These are phyloP conservation scores for Mergus octosetaceus DNA, from an alignment of 2,797 vertebrate species.

Conservation along the genomic window DNA sequence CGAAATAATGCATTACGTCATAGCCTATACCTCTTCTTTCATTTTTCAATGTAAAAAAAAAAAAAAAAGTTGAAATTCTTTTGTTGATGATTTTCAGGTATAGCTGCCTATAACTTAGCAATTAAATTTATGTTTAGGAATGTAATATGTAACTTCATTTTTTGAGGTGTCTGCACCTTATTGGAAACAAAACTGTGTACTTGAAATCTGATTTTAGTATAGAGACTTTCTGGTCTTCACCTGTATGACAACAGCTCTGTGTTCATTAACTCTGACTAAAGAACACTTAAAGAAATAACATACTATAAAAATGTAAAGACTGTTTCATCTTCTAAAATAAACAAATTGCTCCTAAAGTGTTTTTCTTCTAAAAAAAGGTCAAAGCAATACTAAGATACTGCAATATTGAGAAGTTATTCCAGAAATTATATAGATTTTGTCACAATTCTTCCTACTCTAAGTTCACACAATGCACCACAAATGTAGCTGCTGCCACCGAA, in stretches of 20 bases:
- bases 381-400: conserved; percentile 38
- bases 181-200: not conserved
- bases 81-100: not conserved
- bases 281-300: not conserved
- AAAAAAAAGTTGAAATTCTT: not conserved
- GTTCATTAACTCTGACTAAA: not conserved
- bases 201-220: not conserved
- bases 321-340: conserved; percentile 29
- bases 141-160: not conserved
- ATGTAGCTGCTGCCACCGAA: not conserved
- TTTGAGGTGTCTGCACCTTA: not conserved
- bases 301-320: not conserved
- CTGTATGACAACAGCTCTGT: not conserved
- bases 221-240: not conserved
- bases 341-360: not conserved
- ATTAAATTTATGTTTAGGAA: not conserved
- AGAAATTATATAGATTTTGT: conserved; percentile 30
- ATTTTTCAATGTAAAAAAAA: not conserved
- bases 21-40: not conserved
- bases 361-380: conserved; percentile 18
- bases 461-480: not conserved
- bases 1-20: not conserved
- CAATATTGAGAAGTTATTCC: conserved; percentile 22
- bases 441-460: not conserved
- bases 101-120: not conserved